phyloP scores from a whole-genome alignment of 2,113 vertebrate species.

The Panurus biarmicus region DNA sequence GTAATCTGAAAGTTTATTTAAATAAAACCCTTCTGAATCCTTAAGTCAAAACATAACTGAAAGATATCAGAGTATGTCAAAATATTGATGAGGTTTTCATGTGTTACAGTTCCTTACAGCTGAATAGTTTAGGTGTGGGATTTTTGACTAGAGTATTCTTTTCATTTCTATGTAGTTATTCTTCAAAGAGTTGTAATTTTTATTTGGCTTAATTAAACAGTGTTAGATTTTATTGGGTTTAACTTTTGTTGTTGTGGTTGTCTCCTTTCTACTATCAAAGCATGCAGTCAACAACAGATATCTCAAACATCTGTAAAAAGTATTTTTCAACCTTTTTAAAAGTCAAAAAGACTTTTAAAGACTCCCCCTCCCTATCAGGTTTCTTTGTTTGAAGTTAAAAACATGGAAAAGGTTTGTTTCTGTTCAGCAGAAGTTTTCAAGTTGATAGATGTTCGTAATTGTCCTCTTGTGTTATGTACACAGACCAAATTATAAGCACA shows the following conservation, averaged over 20 bases:
- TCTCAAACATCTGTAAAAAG: not conserved
- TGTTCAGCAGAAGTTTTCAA: not conserved
- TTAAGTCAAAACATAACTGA: not conserved
- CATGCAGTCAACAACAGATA: not conserved
- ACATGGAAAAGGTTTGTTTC: not conserved
- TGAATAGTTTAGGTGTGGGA: not conserved
- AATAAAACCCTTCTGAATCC: not conserved
- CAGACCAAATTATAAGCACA: not conserved
- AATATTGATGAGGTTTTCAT: not conserved
- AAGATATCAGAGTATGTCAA: not conserved
- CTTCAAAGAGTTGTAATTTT: not conserved
- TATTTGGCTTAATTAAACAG: not conserved
- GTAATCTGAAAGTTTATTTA: slow-evolving; percentile 20
- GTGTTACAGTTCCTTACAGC: not conserved
- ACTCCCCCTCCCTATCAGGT: not conserved
- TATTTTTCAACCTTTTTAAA: not conserved
- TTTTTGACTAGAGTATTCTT: not conserved
- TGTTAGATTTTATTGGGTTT: not conserved
- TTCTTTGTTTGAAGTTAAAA: not conserved
- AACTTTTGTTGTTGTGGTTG: not conserved
- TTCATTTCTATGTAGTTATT: not conserved
- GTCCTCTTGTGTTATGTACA: not conserved
- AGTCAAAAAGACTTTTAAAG: no score
- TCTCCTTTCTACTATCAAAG: not conserved
- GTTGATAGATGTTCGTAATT: not conserved